Evolutionary conservation across 2,888 invertebrate species (phyloP).

Genomic region (Macrophya alboannulata): DNA sequence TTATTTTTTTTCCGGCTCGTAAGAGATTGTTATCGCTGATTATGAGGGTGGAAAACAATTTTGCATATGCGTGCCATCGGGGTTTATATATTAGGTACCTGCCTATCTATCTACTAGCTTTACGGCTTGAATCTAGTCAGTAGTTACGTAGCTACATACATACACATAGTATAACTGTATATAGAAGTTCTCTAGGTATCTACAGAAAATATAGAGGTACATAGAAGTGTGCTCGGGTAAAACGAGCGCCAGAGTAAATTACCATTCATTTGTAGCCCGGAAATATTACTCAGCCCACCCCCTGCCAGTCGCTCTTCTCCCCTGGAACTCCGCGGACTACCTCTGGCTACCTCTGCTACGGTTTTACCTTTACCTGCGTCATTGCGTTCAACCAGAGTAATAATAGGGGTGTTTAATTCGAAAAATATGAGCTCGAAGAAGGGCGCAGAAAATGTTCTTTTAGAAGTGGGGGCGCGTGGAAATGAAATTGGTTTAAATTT

Average conservation of each 20-base stretch:
- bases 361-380: slow-evolving; percentile 46
- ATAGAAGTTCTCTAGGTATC: background rate
- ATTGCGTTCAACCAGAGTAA: slow-evolving; percentile 47
- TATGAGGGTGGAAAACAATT: slow-evolving; percentile 42
- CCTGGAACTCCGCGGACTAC: slow-evolving; percentile 41
- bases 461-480: background rate
- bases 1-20: slow-evolving; percentile 20
- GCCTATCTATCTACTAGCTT: background rate
- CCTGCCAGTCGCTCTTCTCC: slow-evolving; percentile 15
- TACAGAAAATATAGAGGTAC: slow-evolving; percentile 46
- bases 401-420: slow-evolving; percentile 29
- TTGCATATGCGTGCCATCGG: slow-evolving; percentile 44
- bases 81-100: background rate
- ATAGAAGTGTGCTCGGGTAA: slow-evolving; percentile 56
- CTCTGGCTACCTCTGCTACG: slow-evolving; percentile 27
- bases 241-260: slow-evolving; percentile 63
- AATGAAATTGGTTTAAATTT: slow-evolving; percentile 44
- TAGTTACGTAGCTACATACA: background rate
- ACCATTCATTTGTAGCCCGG: slow-evolving; percentile 64
- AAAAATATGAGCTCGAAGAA: slow-evolving; percentile 7
- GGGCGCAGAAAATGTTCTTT: slow-evolving; percentile 7
- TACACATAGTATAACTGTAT: background rate
- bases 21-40: slow-evolving; percentile 59
- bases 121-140: slow-evolving; percentile 21
- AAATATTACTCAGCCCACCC: slow-evolving; percentile 64